Percentiles rank a stretch among this genome's conserved stretches.
phyloP scores from a whole-genome alignment of 2,797 vertebrate species.

The Melanogrammus aeglefinus region DNA sequence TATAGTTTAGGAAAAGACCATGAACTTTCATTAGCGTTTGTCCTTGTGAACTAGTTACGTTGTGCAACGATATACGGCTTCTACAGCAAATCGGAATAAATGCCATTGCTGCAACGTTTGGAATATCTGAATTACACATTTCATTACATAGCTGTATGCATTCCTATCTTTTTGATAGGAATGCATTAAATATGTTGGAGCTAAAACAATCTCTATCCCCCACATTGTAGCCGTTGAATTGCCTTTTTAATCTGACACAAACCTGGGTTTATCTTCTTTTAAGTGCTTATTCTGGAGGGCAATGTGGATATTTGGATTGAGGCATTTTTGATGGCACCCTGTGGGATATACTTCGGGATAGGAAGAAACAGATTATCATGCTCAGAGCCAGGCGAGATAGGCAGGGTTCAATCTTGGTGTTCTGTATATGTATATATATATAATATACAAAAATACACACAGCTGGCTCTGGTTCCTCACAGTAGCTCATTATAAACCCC shows the following conservation, averaged over 20 bases:
- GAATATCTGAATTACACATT: neutral
- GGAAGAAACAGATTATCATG: constrained; percentile 9
- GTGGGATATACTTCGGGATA: constrained; percentile 5
- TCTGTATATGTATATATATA: constrained; percentile 10
- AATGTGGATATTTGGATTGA: constrained; percentile 6
- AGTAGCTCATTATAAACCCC: constrained; percentile 50
- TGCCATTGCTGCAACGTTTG: neutral
- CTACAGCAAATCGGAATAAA: neutral
- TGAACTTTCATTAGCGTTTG: neutral
- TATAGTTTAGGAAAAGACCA: neutral
- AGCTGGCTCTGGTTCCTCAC: constrained; percentile 45
- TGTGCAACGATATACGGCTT: neutral
- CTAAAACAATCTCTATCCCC: neutral
- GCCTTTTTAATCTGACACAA: neutral
- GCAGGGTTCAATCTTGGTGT: constrained; percentile 8
- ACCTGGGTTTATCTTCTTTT: neutral
- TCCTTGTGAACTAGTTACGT: neutral
- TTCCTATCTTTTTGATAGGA: neutral
- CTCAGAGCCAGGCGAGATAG: constrained; percentile 18
- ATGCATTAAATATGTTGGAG: neutral
- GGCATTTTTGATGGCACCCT: constrained; percentile 9
- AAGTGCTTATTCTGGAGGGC: neutral
- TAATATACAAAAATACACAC: constrained; percentile 36
- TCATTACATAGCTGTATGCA: neutral
- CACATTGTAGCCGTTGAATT: neutral